Conservation (phyloP, 1,140 invertebrate species). For the Cherax destructor region DNA sequence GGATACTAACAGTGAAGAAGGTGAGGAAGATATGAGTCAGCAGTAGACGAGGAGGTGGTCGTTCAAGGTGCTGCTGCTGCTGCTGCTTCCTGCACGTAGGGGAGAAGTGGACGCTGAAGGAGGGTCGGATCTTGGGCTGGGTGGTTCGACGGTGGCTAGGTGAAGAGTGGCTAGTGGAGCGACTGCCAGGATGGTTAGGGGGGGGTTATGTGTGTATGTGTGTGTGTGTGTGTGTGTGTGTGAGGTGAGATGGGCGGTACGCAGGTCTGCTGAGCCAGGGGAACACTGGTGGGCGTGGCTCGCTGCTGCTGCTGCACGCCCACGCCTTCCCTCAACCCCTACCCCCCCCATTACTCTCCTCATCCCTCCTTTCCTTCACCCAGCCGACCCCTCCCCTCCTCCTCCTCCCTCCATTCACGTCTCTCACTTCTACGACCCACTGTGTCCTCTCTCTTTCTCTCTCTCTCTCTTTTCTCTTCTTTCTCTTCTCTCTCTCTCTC, state of each 20-base stretch:
- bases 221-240: no score
- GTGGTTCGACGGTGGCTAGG: not conserved
- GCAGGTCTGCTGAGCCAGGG: not conserved
- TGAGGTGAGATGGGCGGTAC: not conserved
- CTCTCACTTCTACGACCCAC: not conserved
- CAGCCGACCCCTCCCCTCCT: not conserved
- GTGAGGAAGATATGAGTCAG: no score
- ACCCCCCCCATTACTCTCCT: no score
- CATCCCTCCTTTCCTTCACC: not conserved
- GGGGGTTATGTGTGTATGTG: no score
- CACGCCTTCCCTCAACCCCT: no score
- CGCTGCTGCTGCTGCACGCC: not conserved
- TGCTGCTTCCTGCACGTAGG: no score
- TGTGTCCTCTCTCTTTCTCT: no score
- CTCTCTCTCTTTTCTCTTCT: conserved; percentile 7
- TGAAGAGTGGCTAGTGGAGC: not conserved
- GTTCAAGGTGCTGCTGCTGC: not conserved
- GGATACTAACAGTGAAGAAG: not conserved
- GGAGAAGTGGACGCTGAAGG: no score
- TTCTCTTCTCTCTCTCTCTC: conserved; percentile 17
- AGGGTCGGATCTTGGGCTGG: no score
- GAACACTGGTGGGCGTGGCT: not conserved
- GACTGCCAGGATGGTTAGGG: not conserved
- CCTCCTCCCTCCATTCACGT: not conserved
- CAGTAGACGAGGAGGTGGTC: not conserved